Evolutionary conservation across 2,797 vertebrate species (phyloP).

Genomic region (Propithecus deckenii): DNA sequence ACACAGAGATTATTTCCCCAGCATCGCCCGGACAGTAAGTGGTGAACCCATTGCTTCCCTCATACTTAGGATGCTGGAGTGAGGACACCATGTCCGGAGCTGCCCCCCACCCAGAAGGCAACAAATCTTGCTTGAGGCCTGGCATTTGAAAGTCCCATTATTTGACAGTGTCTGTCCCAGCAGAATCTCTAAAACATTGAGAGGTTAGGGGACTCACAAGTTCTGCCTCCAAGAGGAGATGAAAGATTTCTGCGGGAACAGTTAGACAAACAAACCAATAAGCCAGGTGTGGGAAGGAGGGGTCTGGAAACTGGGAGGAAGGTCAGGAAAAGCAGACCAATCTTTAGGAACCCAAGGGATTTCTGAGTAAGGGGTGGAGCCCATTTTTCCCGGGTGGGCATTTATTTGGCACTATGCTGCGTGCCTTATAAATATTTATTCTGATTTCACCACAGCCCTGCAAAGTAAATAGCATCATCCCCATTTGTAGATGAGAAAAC

Average conservation of each 20-base stretch:
- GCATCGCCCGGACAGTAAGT: not conserved
- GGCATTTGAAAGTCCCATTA: not conserved
- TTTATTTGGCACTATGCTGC: not conserved
- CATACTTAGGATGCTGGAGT: not conserved
- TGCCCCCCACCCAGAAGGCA: not conserved
- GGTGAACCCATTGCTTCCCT: not conserved
- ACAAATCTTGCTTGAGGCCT: not conserved
- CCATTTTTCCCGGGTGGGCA: not conserved
- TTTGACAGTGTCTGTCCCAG: not conserved
- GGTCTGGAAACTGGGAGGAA: not conserved
- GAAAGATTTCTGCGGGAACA: not conserved
- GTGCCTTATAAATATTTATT: not conserved
- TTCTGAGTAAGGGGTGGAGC: not conserved
- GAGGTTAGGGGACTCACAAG: not conserved
- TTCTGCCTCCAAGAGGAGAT: not conserved
- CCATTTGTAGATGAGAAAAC: not conserved
- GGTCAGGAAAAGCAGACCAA: not conserved
- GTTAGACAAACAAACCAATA: not conserved
- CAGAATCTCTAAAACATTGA: not conserved
- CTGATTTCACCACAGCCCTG: not conserved
- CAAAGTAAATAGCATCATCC: not conserved
- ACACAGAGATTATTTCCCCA: not conserved
- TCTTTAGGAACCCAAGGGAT: not conserved
- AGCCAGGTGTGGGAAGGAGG: not conserved
- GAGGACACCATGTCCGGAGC: not conserved